These are phyloP conservation scores for Neolamprologus sp. DNA, from an alignment of 2,113 vertebrate genomes.

Conservation along the genomic window DNA sequence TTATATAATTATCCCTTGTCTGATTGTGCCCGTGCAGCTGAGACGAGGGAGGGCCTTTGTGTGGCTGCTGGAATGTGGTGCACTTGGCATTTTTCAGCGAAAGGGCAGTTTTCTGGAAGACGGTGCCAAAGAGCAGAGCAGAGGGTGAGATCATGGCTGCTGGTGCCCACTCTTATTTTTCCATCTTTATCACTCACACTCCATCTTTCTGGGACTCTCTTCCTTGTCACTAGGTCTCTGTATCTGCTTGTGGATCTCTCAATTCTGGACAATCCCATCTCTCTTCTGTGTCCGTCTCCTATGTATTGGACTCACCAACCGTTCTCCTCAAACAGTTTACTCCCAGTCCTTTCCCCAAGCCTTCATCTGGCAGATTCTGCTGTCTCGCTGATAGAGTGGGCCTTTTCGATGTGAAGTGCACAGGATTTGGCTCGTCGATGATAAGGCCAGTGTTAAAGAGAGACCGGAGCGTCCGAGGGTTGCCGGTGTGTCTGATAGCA, in stretches of 20 bases:
- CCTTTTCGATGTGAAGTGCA: slow-evolving; percentile 10
- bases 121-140: slow-evolving; percentile 46
- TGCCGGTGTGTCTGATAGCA: slow-evolving; percentile 8
- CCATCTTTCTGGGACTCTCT: slow-evolving; percentile 5
- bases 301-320: not conserved
- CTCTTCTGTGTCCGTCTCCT: not conserved
- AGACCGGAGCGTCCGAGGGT: not conserved
- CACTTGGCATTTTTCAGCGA: slow-evolving; percentile 73
- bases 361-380: not conserved
- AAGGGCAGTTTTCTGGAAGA: slow-evolving; percentile 72
- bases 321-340: not conserved
- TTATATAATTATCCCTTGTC: slow-evolving; percentile 70
- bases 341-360: not conserved
- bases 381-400: not conserved
- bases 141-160: slow-evolving; percentile 67
- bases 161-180: slow-evolving; percentile 61
- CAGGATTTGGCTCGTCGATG: slow-evolving; percentile 19
- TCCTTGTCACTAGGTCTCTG: not conserved
- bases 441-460: slow-evolving; percentile 6
- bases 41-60: slow-evolving; percentile 65
- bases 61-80: slow-evolving; percentile 65
- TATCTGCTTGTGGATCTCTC: slow-evolving; percentile 3
- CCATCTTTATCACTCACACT: slow-evolving; percentile 14
- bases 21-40: slow-evolving; percentile 58
- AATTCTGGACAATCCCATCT: slow-evolving; percentile 16